Conservation (phyloP, 2,113 vertebrate genomes). For the Microtus oregoni region DNA sequence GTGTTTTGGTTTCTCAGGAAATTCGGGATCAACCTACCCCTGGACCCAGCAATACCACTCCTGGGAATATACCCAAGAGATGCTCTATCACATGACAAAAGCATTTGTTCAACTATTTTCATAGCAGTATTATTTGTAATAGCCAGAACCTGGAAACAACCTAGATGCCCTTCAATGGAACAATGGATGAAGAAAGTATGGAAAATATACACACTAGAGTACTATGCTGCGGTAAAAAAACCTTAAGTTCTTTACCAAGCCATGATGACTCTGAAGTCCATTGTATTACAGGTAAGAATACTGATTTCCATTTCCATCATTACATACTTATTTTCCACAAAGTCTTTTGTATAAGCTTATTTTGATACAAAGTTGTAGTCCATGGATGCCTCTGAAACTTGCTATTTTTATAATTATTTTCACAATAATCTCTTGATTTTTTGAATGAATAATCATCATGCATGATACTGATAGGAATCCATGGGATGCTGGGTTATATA, state of each 20-base stretch:
- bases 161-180: no score
- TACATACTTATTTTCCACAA: slow-evolving; percentile 25
- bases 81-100: no score
- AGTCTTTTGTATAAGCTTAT: not conserved
- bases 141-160: no score
- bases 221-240: no score
- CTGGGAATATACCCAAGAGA: no score
- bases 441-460: slow-evolving; percentile 10
- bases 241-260: slow-evolving; percentile 21
- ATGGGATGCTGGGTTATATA: not conserved
- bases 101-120: no score
- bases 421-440: not conserved
- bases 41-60: no score
- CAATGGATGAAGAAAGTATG: no score
- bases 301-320: slow-evolving; percentile 11
- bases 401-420: slow-evolving; percentile 9
- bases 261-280: slow-evolving; percentile 2
- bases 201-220: no score
- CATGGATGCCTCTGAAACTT: not conserved
- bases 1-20: no score
- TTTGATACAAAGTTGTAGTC: slow-evolving; percentile 37
- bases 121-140: no score
- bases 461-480: not conserved
- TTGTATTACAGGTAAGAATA: not conserved
- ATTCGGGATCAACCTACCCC: no score